phyloP scores from a whole-genome alignment of 2,113 vertebrate species.

The Tringa solitaria region DNA sequence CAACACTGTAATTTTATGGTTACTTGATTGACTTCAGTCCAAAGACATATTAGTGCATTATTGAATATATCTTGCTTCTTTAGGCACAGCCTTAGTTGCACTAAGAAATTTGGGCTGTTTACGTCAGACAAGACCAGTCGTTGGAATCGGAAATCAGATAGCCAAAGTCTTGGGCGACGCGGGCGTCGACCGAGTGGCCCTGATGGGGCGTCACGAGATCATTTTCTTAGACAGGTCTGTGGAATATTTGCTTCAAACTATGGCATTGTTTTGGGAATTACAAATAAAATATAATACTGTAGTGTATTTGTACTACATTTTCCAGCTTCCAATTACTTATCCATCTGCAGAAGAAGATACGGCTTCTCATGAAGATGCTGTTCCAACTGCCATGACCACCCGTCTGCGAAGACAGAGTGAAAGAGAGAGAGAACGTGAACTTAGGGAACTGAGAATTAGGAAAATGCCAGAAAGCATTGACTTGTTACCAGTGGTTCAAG shows the following conservation, averaged over 20 bases:
- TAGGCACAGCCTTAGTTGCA: constrained; percentile 91
- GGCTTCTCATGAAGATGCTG: constrained; percentile 79
- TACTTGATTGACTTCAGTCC: background rate
- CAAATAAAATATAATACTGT: constrained; percentile 71
- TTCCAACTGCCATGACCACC: constrained; percentile 84
- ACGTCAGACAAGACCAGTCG: constrained; percentile 75
- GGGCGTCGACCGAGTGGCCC: constrained; percentile 84
- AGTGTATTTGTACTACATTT: constrained; percentile 77
- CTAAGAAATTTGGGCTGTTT: constrained; percentile 83
- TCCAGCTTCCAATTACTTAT: constrained; percentile 82
- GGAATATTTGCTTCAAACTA: constrained; percentile 68
- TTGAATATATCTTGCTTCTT: constrained; percentile 59
- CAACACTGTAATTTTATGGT: background rate
- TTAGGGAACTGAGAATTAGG: constrained; percentile 78
- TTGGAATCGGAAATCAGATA: constrained; percentile 83
- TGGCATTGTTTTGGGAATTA: constrained; percentile 49
- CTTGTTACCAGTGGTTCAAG: constrained; percentile 79
- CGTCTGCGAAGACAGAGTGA: constrained; percentile 84
- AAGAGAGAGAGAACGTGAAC: constrained; percentile 76
- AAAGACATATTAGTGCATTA: background rate
- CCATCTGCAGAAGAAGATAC: constrained; percentile 78
- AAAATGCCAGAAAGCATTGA: constrained; percentile 79
- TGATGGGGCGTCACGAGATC: constrained; percentile 80
- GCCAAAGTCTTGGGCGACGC: constrained; percentile 79
- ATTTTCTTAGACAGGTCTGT: constrained; percentile 89